Evolutionary conservation across 2,888 invertebrate species (phyloP).

Genomic region (Chymomyza caudatula): DNA sequence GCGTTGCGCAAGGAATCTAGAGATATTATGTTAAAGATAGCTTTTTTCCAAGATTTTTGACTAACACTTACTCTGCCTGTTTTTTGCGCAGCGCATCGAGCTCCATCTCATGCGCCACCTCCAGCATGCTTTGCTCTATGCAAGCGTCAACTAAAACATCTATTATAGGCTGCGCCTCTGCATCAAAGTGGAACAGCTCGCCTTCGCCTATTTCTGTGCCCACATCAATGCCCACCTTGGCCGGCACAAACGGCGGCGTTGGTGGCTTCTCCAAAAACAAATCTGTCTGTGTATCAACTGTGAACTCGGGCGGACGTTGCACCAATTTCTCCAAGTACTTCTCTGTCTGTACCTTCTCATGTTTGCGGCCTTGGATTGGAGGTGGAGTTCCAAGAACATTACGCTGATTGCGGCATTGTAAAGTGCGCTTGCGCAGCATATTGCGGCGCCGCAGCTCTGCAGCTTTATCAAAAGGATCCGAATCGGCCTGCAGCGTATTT

Average conservation of each 20-base stretch:
- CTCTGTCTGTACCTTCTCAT: slow-evolving; percentile 94
- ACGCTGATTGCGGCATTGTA: slow-evolving; percentile 80
- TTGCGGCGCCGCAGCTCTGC: slow-evolving; percentile 83
- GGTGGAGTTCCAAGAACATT: slow-evolving; percentile 78
- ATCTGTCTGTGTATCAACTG: slow-evolving; percentile 92
- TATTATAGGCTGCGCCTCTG: slow-evolving; percentile 92
- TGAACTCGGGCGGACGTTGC: slow-evolving; percentile 86
- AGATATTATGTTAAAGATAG: background rate
- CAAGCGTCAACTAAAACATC: slow-evolving; percentile 94
- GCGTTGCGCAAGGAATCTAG: slow-evolving; percentile 80
- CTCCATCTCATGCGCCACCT: slow-evolving; percentile 96
- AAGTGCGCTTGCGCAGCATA: slow-evolving; percentile 84
- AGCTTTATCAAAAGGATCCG: slow-evolving; percentile 76
- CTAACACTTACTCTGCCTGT: slow-evolving; percentile 75
- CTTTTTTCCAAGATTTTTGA: slow-evolving; percentile 61
- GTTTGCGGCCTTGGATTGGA: slow-evolving; percentile 87
- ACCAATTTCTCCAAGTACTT: slow-evolving; percentile 91
- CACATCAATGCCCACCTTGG: slow-evolving; percentile 88
- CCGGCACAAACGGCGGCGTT: slow-evolving; percentile 87
- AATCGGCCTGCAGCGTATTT: slow-evolving; percentile 76
- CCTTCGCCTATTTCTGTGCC: slow-evolving; percentile 93
- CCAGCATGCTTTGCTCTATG: slow-evolving; percentile 91
- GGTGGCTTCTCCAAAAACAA: slow-evolving; percentile 89
- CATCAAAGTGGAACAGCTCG: slow-evolving; percentile 95
- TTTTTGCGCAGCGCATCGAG: slow-evolving; percentile 88